These are phyloP conservation scores for Hydrocynus forskahlii DNA, from an alignment of 2,797 vertebrate genomes.

Conservation along the genomic window DNA sequence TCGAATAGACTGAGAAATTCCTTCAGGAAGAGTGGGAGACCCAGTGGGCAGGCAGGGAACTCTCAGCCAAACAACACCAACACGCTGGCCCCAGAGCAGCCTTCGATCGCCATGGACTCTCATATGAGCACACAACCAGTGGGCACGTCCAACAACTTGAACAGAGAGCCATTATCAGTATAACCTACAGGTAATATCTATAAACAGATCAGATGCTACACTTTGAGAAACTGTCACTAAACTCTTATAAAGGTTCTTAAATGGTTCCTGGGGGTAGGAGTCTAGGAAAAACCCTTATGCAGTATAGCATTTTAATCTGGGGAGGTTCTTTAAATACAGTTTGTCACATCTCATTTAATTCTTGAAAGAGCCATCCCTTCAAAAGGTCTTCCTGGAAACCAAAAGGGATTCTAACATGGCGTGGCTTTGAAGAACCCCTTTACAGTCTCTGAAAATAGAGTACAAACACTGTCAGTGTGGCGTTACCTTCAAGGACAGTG, in stretches of 20 bases:
- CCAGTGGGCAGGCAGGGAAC: neutral
- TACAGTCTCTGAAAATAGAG: neutral
- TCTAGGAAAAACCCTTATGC: neutral
- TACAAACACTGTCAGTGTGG: too few species aligned
- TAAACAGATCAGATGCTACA: neutral
- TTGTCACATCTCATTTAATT: too few species aligned
- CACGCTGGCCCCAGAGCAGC: conserved; percentile 48
- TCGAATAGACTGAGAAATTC: conserved; percentile 70
- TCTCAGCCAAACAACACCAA: neutral
- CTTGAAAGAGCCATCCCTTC: too few species aligned
- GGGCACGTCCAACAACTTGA: conserved; percentile 47
- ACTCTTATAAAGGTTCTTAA: neutral
- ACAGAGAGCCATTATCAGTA: conserved; percentile 67
- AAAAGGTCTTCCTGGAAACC: too few species aligned
- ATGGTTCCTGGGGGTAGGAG: neutral
- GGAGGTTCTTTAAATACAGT: neutral
- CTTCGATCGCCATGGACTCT: conserved; percentile 61
- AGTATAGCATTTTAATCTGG: neutral
- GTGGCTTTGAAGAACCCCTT: neutral
- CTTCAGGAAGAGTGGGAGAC: conserved; percentile 59
- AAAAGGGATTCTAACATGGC: neutral
- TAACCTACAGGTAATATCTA: conserved; percentile 57
- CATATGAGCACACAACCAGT: conserved; percentile 39
- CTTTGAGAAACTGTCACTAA: neutral
- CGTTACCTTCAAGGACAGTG: too few species aligned